Conservation (phyloP, 2,113 vertebrate species). For the Clarias batrachus region DNA sequence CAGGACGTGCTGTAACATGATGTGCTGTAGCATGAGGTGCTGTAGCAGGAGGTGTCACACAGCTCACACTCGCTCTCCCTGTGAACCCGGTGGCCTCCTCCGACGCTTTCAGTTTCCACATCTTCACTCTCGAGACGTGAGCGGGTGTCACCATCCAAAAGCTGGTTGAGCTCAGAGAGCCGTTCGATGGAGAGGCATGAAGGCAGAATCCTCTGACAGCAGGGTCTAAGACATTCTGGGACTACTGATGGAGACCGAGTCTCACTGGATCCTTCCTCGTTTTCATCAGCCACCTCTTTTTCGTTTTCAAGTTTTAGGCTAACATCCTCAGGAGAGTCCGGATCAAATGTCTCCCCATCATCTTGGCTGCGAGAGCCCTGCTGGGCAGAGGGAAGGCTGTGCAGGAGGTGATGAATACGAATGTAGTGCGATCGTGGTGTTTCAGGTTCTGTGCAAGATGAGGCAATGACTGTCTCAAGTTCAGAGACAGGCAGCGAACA, state of each 20-base stretch:
- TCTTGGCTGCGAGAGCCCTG: conserved; percentile 68
- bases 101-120: conserved; percentile 59
- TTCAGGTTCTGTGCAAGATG: conserved; percentile 87
- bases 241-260: conserved; percentile 66
- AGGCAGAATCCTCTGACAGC: conserved; percentile 68
- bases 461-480: conserved; percentile 91
- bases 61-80: conserved; percentile 87
- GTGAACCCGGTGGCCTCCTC: conserved; percentile 70
- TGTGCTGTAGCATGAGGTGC: conserved; percentile 90
- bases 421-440: conserved; percentile 95
- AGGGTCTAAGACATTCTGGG: conserved; percentile 65
- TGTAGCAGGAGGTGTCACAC: conserved; percentile 90
- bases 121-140: conserved; percentile 78
- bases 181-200: conserved; percentile 77
- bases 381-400: conserved; percentile 87
- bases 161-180: conserved; percentile 75
- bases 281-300: conserved; percentile 71
- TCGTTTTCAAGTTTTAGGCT: conserved; percentile 62
- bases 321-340: conserved; percentile 59
- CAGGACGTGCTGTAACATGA: conserved; percentile 94
- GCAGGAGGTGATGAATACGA: conserved; percentile 91
- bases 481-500: conserved; percentile 94
- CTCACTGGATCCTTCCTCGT: conserved; percentile 62
- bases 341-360: conserved; percentile 61
- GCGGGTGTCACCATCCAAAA: conserved; percentile 72